A percentile compares a stretch with the other conserved stretches of the same genome.
Evolutionary conservation across 2,888 invertebrate genomes (phyloP).

Genomic region (Lutraria lutraria): DNA sequence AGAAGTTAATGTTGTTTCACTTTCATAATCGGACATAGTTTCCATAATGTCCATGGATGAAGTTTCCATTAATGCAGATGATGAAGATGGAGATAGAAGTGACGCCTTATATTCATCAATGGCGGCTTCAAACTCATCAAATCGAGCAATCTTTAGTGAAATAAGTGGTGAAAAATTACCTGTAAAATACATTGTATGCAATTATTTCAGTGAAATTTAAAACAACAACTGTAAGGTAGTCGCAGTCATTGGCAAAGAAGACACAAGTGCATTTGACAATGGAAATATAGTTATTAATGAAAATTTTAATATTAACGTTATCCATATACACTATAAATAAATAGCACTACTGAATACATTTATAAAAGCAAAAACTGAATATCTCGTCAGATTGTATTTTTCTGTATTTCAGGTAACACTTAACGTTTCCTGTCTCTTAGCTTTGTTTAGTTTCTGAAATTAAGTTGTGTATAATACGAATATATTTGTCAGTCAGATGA

Average conservation of each 20-base stretch:
- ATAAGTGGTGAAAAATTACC: constrained; percentile 45
- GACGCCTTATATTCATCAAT: constrained; percentile 31
- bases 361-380: too few relatives aligned
- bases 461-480: neutral
- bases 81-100: neutral
- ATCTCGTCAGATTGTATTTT: too few relatives aligned
- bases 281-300: too few relatives aligned
- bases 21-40: neutral
- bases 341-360: too few relatives aligned
- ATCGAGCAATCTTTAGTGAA: constrained; percentile 48
- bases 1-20: neutral
- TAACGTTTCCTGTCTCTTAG: too few relatives aligned
- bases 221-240: neutral
- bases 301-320: too few relatives aligned
- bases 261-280: too few relatives aligned
- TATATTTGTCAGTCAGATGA: neutral
- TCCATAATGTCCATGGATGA: neutral
- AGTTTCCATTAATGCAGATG: neutral
- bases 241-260: neutral
- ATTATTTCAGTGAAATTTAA: neutral
- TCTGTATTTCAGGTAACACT: too few relatives aligned
- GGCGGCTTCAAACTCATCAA: constrained; percentile 41
- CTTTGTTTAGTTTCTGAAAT: neutral
- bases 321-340: too few relatives aligned
- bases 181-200: neutral